Base-by-base conservation (phyloP, 2,113 vertebrate species). In the Laticauda colubrina region DNA sequence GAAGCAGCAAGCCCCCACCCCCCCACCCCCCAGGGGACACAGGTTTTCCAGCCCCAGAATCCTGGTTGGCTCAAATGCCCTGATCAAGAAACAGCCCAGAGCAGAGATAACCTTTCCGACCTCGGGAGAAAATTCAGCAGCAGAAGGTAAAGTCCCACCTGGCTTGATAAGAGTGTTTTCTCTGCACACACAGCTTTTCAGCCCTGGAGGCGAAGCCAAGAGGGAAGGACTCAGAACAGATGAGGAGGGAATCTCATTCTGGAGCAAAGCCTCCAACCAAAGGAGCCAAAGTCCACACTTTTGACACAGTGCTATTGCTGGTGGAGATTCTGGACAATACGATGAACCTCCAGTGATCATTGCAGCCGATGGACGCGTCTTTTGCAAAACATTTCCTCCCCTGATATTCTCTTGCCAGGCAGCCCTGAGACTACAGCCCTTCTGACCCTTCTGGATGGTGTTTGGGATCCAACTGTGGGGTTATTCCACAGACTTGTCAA, bases 1-100 rank as follows among this genome's bases (percentile, higher is more conserved):
- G 1, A 9, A 24, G 43, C 20, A 51, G 48, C 7, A 7, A 51
- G 48, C 48, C 8, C 48, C 48, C 5, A 1, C 48, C 6, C 48
- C 48, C 6, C 48, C 48, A 0, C 6, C 5, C 48, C 12, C 24
- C 0, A 2, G 34, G 55, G 81, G 51, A 51, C 85, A 2, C 54
- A 2, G 43, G 39, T 39, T 81, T 88, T 89, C 89, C 8, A 1
- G 34, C 89, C 43, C 43, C 55, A 8, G 53, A 3, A 89, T 85
- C 92, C 85, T 85, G 26, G 75, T 0, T 59, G 91, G 87, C 93
- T 91, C 90, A 8, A 87, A 85, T 39, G 91, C 34, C 10, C 61
- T 51, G 93, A 89, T 87, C 94, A 94, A 91, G 93, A 24, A 92
- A 85, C 56, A 81, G n/a, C 90, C 59, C 9, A n/a, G 69, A 87